Base-by-base conservation (phyloP, 2,113 vertebrate species). In the Aramus guarauna region DNA sequence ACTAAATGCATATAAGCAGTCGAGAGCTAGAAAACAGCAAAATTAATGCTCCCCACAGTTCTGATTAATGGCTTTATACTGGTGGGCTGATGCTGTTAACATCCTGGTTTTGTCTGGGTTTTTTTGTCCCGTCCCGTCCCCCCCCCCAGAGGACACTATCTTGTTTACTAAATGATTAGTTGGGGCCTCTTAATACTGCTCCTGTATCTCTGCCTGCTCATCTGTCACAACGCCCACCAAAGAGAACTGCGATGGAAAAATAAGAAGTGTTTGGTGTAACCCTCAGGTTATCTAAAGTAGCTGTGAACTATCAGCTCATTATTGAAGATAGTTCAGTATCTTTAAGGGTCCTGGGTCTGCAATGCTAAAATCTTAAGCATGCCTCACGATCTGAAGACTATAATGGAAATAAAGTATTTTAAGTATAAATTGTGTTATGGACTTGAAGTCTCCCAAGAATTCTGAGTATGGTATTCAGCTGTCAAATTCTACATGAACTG, bases 401-500 rank as follows among this genome's bases (percentile, higher is more conserved):
- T 30, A 52, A 76, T 36, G 48, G 45, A 88, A 96, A 92, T 85
- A 85, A 94, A 77, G 10, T 92, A 86, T 95, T 96, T 94, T 71
- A 94, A 94, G 34, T 69, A 69, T 50, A 45, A 96, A 53, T 73
- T 86, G 16, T 56, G n/a, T 74, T 43, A 34, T 0, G 11, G 76
- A 72, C 39, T 85, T 64, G 24, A 50, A 59, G 47, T 27, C 26
- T 85, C 34, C 21, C 22, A 59, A 37, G 32, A 71, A 52, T 60
- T 59, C 41, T 5, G 17, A 45, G 41, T 9, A 5, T 26, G 39
- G 43, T 87, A 16, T 43, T 83, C 43, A 53, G 58, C 39, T 80
- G 30, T 74, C 4, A 6, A 39, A 29, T 47, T 68, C 37, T 58
- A 18, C 26, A 2, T 55, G 59, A 77, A n/a, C 58, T 60, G 30